These are phyloP conservation scores for Ostrea edulis DNA, from an alignment of 1,140 invertebrate species.

Conservation along the genomic window DNA sequence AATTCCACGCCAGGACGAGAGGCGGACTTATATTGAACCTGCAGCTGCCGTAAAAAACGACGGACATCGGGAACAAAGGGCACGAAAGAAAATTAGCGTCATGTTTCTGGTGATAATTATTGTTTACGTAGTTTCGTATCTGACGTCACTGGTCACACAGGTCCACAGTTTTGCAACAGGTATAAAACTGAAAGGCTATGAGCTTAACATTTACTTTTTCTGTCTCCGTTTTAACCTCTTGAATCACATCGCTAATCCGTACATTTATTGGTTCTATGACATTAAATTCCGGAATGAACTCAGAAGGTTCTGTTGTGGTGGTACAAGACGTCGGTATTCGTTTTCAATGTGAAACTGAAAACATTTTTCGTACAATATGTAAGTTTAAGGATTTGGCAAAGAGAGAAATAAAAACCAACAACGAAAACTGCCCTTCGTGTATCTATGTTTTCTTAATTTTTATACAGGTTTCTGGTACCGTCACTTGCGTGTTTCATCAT, in stretches of 20 bases:
- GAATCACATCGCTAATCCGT: conserved; percentile 6
- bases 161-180: not conserved
- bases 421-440: no score
- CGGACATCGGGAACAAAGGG: not conserved
- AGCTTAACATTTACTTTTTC: not conserved
- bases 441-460: no score
- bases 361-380: not conserved
- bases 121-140: conserved; percentile 34
- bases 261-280: conserved; percentile 22
- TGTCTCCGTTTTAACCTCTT: not conserved
- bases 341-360: not conserved
- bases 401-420: not conserved
- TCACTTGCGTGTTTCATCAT: no score
- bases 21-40: not conserved
- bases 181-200: not conserved
- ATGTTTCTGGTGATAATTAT: conserved; percentile 1
- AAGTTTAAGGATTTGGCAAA: not conserved
- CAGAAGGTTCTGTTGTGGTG: not conserved
- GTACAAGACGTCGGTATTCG: not conserved
- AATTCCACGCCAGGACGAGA: not conserved
- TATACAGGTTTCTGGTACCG: no score
- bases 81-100: not conserved
- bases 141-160: conserved; percentile 9
- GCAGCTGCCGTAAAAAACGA: not conserved
- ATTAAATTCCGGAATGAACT: conserved; percentile 2